Base-by-base conservation (phyloP, 2,888 invertebrate genomes). In the Colostygia pectinataria region DNA sequence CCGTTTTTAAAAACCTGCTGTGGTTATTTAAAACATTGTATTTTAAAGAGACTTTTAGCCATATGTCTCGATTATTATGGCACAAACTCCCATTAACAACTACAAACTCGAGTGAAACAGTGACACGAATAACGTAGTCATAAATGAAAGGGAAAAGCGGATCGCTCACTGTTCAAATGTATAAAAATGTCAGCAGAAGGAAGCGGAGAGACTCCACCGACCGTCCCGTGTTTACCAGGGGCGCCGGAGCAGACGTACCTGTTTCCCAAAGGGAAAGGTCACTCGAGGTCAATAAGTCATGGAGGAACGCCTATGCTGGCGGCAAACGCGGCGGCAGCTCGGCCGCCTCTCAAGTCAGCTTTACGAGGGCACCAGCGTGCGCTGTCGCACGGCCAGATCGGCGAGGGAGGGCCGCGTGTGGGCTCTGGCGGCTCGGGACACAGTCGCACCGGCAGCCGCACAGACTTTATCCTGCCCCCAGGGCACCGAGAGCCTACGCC, bases 391-490 rank as follows among this genome's bases (percentile, higher is more conserved):
- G 97, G 97, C 0, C 96, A 96, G 83, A 96, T 97, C 55, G 93
- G 93, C 47, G 95, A 95, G 90, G 91, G 77, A 55, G 75, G 70
- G 44, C 77, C 79, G 7, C 69, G 74, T 12, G 23, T 41, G 13
- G 44, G 33, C 15, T 29, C 55, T 44, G 6, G 7, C 2, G 43
- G 48, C 2, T 89, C 85, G 29, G 95, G 95, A 0, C 96, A 96
- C 89, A 95, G 93, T 76, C 93, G 97, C 36, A 94, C 95, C 15
- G 95, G 95, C 51, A 96, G 96, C 55, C 95, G 95, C 75, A 97
- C 97, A 1, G 97, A 97, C 74, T 97, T 97, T 72, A 97, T 96
- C 61, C 88, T 97, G 52, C 97, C 97, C 0, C 95, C 96, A 0
- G 96, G 96, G 0, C 96, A 97, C 78, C 93, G 96, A 61, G 96